A percentile compares a stretch with the other conserved stretches of the same genome.
Evolutionary conservation across 1,140 invertebrate genomes (phyloP).

Genomic region (Drosophila repleta): DNA sequence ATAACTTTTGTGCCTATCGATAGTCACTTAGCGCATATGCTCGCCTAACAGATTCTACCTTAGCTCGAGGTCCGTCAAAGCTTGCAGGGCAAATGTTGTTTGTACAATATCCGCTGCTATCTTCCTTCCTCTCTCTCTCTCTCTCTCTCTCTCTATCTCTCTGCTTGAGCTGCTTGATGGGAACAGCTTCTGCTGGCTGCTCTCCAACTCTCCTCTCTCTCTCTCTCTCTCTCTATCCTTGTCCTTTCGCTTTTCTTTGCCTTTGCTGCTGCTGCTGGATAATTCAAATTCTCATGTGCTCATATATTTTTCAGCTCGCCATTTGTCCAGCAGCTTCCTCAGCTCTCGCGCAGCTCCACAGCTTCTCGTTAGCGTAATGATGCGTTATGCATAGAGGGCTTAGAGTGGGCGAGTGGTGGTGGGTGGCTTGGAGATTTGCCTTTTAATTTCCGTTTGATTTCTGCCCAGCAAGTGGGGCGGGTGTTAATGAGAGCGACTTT

Average conservation of each 20-base stretch:
- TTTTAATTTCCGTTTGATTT: constrained; percentile 76
- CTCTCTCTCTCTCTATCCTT: constrained; percentile 13
- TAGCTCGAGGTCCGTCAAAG: constrained; percentile 10
- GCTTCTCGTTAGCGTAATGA: constrained; percentile 66
- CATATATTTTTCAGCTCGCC: constrained; percentile 43
- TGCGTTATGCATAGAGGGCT: constrained; percentile 68
- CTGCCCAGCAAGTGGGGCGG: constrained; percentile 16
- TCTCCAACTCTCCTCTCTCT: neutral
- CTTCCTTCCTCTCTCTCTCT: constrained; percentile 23
- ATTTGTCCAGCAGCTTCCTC: constrained; percentile 14
- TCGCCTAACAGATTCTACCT: neutral
- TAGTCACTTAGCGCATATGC: constrained; percentile 11
- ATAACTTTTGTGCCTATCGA: too few relatives aligned
- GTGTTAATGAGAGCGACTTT: constrained; percentile 48
- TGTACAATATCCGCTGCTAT: constrained; percentile 41
- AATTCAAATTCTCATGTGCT: constrained; percentile 51
- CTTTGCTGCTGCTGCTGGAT: constrained; percentile 20
- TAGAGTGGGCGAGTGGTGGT: constrained; percentile 10
- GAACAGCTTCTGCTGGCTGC: neutral
- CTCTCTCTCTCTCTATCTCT: constrained; percentile 17
- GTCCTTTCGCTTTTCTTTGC: constrained; percentile 42
- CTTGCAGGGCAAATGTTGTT: constrained; percentile 53
- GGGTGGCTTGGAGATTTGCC: constrained; percentile 4
- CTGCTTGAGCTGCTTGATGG: constrained; percentile 14
- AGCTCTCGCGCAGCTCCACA: neutral